Conservation (phyloP, 2,113 vertebrate species). For the Eleginops maclovinus region DNA sequence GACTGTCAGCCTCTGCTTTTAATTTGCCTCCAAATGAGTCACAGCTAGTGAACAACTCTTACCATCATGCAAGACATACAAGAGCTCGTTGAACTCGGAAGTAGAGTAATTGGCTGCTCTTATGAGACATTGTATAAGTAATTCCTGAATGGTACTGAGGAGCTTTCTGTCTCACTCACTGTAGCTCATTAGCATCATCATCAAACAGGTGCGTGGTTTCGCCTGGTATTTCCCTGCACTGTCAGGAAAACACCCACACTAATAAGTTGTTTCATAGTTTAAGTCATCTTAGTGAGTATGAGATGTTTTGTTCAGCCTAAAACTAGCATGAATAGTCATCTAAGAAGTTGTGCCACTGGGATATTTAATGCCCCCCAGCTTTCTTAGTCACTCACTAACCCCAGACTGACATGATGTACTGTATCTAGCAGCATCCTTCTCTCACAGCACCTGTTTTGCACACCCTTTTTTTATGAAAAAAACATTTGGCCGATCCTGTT, state of each 20-base stretch:
- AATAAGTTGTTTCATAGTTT: neutral
- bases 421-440: neutral
- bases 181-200: neutral
- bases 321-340: neutral
- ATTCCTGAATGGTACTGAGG: neutral
- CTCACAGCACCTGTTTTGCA: neutral
- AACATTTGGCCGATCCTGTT: neutral
- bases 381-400: constrained; percentile 35
- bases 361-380: neutral
- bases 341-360: neutral
- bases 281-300: neutral
- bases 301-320: neutral
- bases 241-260: neutral
- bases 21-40: constrained; percentile 28
- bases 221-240: constrained; percentile 30
- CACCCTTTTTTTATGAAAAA: neutral
- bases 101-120: neutral
- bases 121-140: neutral
- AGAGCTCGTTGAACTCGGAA: neutral
- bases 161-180: neutral
- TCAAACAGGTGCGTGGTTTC: neutral
- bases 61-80: neutral
- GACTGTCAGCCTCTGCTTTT: neutral
- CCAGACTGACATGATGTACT: constrained; percentile 34
- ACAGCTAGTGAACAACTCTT: neutral